Evolutionary conservation across 2,113 vertebrate genomes (phyloP).

Genomic region (Shinisaurus crocodilurus): DNA sequence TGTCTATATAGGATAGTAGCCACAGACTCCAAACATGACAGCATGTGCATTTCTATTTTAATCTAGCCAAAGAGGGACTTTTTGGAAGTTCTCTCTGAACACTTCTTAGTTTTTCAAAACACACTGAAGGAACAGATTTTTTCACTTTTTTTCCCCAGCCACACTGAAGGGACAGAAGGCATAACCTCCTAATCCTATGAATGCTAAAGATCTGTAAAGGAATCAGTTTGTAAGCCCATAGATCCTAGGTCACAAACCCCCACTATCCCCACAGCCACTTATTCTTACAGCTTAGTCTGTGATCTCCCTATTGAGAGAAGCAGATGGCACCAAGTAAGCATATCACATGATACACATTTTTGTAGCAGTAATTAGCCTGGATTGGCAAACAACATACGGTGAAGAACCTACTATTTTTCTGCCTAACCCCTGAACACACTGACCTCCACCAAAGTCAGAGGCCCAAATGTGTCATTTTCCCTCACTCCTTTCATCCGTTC

Average conservation of each 20-base stretch:
- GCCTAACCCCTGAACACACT: background rate
- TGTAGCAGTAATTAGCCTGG: background rate
- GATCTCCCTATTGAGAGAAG: background rate
- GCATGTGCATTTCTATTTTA: background rate
- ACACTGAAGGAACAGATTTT: background rate
- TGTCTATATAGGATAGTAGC: background rate
- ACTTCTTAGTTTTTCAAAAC: no score
- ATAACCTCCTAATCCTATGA: background rate
- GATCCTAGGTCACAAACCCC: background rate
- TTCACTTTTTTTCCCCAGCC: background rate
- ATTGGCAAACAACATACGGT: background rate
- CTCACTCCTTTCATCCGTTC: background rate
- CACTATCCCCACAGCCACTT: background rate
- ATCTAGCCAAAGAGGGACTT: constrained; percentile 13
- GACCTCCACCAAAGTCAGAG: constrained; percentile 6
- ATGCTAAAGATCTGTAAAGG: background rate
- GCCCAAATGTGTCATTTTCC: background rate
- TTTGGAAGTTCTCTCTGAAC: background rate
- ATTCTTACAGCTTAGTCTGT: constrained; percentile 15
- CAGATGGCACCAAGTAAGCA: constrained; percentile 3
- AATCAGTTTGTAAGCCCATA: background rate
- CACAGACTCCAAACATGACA: background rate
- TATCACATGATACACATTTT: background rate
- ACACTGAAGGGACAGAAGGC: background rate
- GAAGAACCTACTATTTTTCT: background rate